Evolutionary conservation across 1,140 invertebrate genomes (phyloP).

Genomic region (Adelges cooleyi): DNA sequence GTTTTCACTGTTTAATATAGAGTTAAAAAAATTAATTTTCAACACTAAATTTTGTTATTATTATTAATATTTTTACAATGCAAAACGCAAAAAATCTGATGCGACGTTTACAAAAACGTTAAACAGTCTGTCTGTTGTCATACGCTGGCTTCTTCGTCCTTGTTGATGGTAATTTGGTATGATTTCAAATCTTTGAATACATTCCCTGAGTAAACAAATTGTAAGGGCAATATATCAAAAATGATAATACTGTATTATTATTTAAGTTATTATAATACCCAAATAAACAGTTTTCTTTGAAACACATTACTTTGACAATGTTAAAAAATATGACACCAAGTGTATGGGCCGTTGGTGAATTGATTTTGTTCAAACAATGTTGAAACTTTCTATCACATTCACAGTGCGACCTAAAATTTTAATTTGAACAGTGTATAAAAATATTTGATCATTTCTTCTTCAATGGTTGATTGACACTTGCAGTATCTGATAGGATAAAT

Average conservation of each 20-base stretch:
- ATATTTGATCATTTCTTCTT: too few species aligned
- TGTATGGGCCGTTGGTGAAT: constrained; percentile 10
- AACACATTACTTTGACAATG: constrained; percentile 9
- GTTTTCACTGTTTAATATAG: too few species aligned
- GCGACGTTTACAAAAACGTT: constrained; percentile 10
- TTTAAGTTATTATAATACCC: background rate
- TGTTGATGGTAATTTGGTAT: constrained; percentile 10
- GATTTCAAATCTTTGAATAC: constrained; percentile 5
- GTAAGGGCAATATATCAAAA: too few species aligned
- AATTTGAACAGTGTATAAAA: too few species aligned
- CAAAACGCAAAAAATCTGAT: background rate
- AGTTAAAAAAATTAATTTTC: too few species aligned
- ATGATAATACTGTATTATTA: too few species aligned
- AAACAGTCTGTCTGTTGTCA: background rate
- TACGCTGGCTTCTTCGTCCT: background rate
- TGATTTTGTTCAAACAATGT: constrained; percentile 11
- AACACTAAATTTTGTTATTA: too few species aligned
- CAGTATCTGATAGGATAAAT: too few species aligned
- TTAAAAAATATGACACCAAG: constrained; percentile 22
- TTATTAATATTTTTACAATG: background rate
- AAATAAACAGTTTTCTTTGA: constrained; percentile 16
- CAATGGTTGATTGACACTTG: too few species aligned
- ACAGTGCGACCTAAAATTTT: constrained; percentile 17
- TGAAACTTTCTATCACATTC: constrained; percentile 17
- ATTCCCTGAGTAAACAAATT: too few species aligned